Percentiles rank a stretch among this genome's conserved stretches.
Conservation (phyloP, 2,797 vertebrate species). For the Phrynocephalus guinanensis region DNA sequence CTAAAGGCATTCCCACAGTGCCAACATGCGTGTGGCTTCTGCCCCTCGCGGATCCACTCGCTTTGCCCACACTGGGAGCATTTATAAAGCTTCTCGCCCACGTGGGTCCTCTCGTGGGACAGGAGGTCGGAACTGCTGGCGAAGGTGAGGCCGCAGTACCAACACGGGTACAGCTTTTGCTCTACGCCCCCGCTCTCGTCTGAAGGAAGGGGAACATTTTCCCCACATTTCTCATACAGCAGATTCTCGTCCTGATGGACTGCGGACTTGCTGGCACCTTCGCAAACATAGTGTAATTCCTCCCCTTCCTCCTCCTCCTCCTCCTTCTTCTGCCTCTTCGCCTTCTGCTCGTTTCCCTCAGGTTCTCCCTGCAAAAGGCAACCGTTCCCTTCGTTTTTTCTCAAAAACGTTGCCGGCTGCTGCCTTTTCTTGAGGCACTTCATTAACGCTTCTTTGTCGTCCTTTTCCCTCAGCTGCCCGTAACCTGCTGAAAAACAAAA, state of each 20-base stretch:
- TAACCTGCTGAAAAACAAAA: too few relatives aligned
- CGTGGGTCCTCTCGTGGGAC: slow-evolving; percentile 14
- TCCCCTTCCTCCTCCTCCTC: neutral
- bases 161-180: slow-evolving; percentile 21
- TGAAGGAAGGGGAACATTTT: fast-evolving
- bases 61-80: slow-evolving; percentile 27
- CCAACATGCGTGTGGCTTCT: slow-evolving; percentile 9
- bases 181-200: neutral
- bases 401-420: too few relatives aligned
- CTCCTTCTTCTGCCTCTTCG: neutral
- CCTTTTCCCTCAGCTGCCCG: too few relatives aligned
- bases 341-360: neutral
- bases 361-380: neutral
- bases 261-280: neutral
- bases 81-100: slow-evolving; percentile 21
- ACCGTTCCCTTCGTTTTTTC: neutral
- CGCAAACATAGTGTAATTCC: neutral
- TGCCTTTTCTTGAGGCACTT: too few relatives aligned
- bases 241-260: neutral
- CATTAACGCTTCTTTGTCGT: too few relatives aligned
- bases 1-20: slow-evolving; percentile 25
- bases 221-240: neutral
- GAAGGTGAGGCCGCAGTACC: slow-evolving; percentile 15
- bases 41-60: slow-evolving; percentile 13
- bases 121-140: neutral